phyloP scores from a whole-genome alignment of 2,888 invertebrate species.

The Flabesymbios commensalis region DNA sequence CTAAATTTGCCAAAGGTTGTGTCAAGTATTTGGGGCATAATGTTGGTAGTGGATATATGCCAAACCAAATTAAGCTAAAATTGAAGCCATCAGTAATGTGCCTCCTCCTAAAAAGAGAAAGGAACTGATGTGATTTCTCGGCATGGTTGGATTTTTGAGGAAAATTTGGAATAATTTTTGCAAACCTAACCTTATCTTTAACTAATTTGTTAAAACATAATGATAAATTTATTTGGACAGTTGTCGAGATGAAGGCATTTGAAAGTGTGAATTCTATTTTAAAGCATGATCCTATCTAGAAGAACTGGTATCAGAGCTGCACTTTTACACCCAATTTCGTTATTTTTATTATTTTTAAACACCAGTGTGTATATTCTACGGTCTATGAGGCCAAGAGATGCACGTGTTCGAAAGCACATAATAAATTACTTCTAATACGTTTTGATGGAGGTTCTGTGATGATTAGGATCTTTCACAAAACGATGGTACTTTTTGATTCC shows the following conservation, averaged over 20 bases:
- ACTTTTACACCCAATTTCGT: no score
- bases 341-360: no score
- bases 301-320: no score
- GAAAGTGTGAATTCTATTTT: background rate
- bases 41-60: slow-evolving; percentile 16
- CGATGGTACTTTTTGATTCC: no score
- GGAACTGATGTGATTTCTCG: slow-evolving; percentile 16
- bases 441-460: no score
- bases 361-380: no score
- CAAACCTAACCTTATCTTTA: background rate
- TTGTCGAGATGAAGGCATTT: background rate
- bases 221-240: background rate
- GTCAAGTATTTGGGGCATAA: slow-evolving; percentile 34
- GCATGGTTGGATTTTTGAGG: slow-evolving; percentile 2
- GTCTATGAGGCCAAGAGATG: no score
- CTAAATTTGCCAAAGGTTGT: slow-evolving; percentile 15
- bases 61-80: slow-evolving; percentile 13
- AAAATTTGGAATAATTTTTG: background rate
- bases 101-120: slow-evolving; percentile 9
- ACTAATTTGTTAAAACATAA: background rate
- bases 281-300: no score
- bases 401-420: no score
- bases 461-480: no score
- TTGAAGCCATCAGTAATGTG: slow-evolving; percentile 6
- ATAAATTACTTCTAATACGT: no score